Evolutionary conservation across 1,140 invertebrate species (phyloP), one percentile per base, ranked within the genome.

Genomic region (Drosophila melanogaster): DNA sequence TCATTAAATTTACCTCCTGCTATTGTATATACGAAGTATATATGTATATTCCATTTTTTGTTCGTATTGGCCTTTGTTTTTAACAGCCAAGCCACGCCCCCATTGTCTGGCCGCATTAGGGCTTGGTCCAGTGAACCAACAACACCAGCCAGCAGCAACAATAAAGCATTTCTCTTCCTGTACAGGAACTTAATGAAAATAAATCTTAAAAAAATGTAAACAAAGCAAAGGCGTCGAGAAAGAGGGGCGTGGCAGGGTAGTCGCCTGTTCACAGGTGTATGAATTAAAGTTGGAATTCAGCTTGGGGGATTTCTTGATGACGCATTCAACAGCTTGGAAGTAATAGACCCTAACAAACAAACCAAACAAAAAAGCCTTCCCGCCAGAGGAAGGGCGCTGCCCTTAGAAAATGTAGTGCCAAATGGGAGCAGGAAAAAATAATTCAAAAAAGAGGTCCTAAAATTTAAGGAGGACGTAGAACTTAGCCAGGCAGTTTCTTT

Each of bases 291-390:
- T 51, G 57, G 38, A 33, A 51, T 56, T 60, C 61, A 49, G 72
- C 58, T 49, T 62, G 81, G 64, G 46, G 64, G 56, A 70, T 71
- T 86, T 61, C 79, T 89, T 83, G 75, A 89, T 79, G 84, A 89
- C 76, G 84, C 75, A 83, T 69, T 87, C 71, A 87, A 89, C 83
- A 89, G 83, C 83, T 89, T 73, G 83, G 84, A 87, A 87, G 70
- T 87, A 87, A 87, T 87, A 83, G 70, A 79, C 75, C 75, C 57
- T 64, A 65, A 79, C 79, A 86, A 76, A 77, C 72, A 77, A 59
- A 49, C 47, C 73, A 61, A 69, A 77, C 84, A 86, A 75, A 86
- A 86, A 40, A 43, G 15, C 38, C 59, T 37, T 41, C 26, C 10
- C 10, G 22, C 41, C 56, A 46, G 33, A 56, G 50, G 65, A 37